Conservation (phyloP, 2,888 invertebrate species). For the Electrophaes corylata region DNA sequence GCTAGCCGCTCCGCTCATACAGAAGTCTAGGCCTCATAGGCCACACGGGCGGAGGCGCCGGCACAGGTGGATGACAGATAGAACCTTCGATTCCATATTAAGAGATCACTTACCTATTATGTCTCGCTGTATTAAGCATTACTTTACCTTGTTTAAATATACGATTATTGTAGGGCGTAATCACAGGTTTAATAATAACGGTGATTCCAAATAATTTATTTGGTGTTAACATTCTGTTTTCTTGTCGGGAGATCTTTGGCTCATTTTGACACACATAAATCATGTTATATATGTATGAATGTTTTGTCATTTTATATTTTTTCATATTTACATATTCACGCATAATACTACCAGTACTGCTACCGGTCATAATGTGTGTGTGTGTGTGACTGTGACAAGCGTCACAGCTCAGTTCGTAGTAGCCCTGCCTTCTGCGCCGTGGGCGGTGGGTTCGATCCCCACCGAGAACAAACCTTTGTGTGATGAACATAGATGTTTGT, state of each 20-base stretch:
- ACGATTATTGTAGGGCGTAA: not conserved
- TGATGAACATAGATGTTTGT: too few relatives aligned
- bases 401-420: too few relatives aligned
- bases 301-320: too few relatives aligned
- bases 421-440: too few relatives aligned
- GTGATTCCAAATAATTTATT: constrained; percentile 6
- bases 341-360: too few relatives aligned
- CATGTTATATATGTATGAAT: too few relatives aligned
- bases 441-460: too few relatives aligned
- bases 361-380: too few relatives aligned
- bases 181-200: constrained; percentile 3
- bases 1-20: constrained; percentile 12
- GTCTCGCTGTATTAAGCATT: not conserved
- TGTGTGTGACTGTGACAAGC: too few relatives aligned
- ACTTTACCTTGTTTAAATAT: constrained; percentile 6
- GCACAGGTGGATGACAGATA: constrained; percentile 19
- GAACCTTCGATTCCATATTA: constrained; percentile 19
- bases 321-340: too few relatives aligned
- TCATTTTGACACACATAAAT: too few relatives aligned
- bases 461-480: too few relatives aligned
- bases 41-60: constrained; percentile 25
- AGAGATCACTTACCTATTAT: constrained; percentile 11
- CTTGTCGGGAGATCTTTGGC: not conserved
- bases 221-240: not conserved
- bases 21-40: not conserved